Evolutionary conservation across 2,797 vertebrate genomes (phyloP), one percentile per base, ranked within the genome.

Genomic region (Phataginus tricuspis): DNA sequence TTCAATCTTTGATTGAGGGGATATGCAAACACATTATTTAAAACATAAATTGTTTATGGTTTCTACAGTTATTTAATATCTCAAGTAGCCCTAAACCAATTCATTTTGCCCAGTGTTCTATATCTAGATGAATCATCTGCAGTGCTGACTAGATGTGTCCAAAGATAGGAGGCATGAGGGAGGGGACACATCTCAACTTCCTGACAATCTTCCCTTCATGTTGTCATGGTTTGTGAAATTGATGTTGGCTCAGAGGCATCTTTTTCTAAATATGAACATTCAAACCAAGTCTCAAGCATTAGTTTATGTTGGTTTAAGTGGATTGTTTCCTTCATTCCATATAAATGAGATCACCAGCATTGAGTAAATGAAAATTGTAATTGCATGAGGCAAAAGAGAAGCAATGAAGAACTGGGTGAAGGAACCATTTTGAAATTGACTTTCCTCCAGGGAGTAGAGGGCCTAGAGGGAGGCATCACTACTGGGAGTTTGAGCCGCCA

Each of bases 221-320:
- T 84, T 92, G 59, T 96, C 91, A 68, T 53, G n/a, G 13, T 23
- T 86, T 92, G 77, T 69, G 57, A 93, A 97, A 94, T 74, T 89
- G n/a, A 95, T 94, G 37, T 90, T 86, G 55, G 37, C 64, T 96
- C 63, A 59, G 45, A 93, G 79, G 29, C 69, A 78, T 84, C 42
- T 57, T 96, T 89, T 83, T 85, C 63, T 72, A 66, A 87, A 78
- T 61, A 31, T 84, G 74, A 96, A 59, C 86, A 77, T 71, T 95
- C 64, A 68, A 68, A 89, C 59, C 49, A 49, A 39, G 75, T 93
- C 71, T 85, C 71, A 80, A 55, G 59, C 61, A 85, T 95, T 90
- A 74, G 53, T 59, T 37, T 86, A 95, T 92, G 96, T 92, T 96
- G 77, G 66, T 92, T 96, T 96, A 96, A 95, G 78, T 84, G 94